Percentiles rank a stretch among this genome's conserved stretches.
Evolutionary conservation across 2,888 invertebrate species (phyloP).

Genomic region (Nebria salina): DNA sequence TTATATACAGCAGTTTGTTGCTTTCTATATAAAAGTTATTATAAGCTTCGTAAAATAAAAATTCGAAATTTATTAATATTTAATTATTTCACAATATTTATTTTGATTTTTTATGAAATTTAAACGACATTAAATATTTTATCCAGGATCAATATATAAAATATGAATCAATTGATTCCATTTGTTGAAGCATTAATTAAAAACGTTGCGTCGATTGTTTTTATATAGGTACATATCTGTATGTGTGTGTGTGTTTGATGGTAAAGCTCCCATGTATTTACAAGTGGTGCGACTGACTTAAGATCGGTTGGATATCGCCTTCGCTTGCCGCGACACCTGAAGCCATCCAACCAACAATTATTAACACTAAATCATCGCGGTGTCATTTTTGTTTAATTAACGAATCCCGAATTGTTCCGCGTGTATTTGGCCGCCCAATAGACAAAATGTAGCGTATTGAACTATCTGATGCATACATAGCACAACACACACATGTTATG

Average conservation of each 20-base stretch:
- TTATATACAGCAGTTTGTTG: background rate
- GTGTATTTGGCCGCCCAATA: constrained; percentile 11
- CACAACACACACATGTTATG: background rate
- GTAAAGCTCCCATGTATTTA: constrained; percentile 1
- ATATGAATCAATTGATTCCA: background rate
- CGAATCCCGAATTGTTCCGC: constrained; percentile 47
- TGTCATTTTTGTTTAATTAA: constrained; percentile 61
- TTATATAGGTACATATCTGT: background rate
- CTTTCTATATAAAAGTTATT: background rate
- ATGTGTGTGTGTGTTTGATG: constrained; percentile 3
- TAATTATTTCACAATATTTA: background rate
- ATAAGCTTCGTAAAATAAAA: background rate
- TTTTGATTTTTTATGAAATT: too few species aligned
- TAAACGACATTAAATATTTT: too few species aligned
- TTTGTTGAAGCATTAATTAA: constrained; percentile 5
- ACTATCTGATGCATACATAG: too few species aligned
- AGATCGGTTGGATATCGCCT: constrained; percentile 7
- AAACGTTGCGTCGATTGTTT: constrained; percentile 17
- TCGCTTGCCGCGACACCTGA: constrained; percentile 40
- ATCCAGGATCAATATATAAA: background rate
- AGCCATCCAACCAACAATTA: constrained; percentile 56
- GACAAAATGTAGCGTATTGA: background rate
- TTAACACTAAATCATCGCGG: constrained; percentile 59
- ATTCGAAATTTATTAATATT: background rate
- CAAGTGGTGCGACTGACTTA: constrained; percentile 3